phyloP scores from a whole-genome alignment of 2,888 invertebrate genomes.

The Campoplex nolae region DNA sequence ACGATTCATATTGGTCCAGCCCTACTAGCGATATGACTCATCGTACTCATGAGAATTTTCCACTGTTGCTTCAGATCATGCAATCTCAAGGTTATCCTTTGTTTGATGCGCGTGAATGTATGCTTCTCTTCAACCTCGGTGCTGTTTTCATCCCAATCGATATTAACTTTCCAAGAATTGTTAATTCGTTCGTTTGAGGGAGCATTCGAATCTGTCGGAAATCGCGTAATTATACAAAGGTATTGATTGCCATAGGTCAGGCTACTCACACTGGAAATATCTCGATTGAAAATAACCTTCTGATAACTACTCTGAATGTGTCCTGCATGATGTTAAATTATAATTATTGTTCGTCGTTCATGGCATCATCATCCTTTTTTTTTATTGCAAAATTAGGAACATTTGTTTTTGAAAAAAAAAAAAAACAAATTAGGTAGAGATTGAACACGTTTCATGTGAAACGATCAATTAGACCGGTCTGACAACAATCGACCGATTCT shows the following conservation, averaged over 20 bases:
- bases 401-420: neutral
- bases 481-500: neutral
- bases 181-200: neutral
- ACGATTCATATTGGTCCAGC: slow-evolving; percentile 35
- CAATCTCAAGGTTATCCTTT: slow-evolving; percentile 52
- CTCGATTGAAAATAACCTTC: neutral
- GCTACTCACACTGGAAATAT: neutral
- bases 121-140: neutral
- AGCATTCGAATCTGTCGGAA: neutral
- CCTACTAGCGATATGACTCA: slow-evolving; percentile 39
- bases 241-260: neutral
- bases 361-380: neutral
- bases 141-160: neutral
- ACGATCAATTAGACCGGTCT: neutral
- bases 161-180: neutral
- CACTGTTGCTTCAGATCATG: slow-evolving; percentile 40
- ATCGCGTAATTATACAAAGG: neutral
- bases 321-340: neutral
- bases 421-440: neutral
- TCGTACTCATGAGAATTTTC: slow-evolving; percentile 17
- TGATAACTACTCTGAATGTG: neutral
- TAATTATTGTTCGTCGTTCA: neutral
- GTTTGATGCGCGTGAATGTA: neutral
- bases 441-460: neutral
- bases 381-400: neutral